Conservation (phyloP, 2,888 invertebrate genomes). For the Tineola bisselliella region DNA sequence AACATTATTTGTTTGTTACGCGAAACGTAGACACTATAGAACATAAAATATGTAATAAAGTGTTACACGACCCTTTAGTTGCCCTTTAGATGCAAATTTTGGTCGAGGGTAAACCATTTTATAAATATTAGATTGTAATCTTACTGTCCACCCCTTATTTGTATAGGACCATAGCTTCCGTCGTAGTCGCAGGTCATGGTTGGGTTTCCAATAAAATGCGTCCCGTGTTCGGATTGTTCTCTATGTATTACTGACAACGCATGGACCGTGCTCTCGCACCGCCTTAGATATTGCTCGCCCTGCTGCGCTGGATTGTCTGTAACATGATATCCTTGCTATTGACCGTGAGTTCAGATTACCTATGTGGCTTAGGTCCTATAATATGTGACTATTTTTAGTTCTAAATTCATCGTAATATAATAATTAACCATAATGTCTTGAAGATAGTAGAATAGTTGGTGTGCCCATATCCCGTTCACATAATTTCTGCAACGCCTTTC, state of each 20-base stretch:
- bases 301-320: constrained; percentile 48
- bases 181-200: constrained; percentile 71
- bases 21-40: no score
- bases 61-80: no score
- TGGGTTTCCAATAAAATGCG: constrained; percentile 59
- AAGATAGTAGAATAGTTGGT: background rate
- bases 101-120: background rate
- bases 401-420: background rate
- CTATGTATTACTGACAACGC: constrained; percentile 59
- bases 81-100: no score
- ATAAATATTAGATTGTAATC: background rate
- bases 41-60: no score
- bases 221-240: constrained; percentile 70
- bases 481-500: background rate
- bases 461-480: background rate
- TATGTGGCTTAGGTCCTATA: background rate
- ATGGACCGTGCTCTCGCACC: constrained; percentile 72
- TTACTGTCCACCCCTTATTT: constrained; percentile 29
- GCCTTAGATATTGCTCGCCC: constrained; percentile 70
- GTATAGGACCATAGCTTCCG: constrained; percentile 70
- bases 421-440: no score
- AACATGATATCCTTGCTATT: background rate
- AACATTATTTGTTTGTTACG: no score
- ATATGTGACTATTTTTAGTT: background rate
- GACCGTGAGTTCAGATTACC: background rate